Evolutionary conservation across 1,140 invertebrate species (phyloP).

Genomic region (Sinonovacula constricta): DNA sequence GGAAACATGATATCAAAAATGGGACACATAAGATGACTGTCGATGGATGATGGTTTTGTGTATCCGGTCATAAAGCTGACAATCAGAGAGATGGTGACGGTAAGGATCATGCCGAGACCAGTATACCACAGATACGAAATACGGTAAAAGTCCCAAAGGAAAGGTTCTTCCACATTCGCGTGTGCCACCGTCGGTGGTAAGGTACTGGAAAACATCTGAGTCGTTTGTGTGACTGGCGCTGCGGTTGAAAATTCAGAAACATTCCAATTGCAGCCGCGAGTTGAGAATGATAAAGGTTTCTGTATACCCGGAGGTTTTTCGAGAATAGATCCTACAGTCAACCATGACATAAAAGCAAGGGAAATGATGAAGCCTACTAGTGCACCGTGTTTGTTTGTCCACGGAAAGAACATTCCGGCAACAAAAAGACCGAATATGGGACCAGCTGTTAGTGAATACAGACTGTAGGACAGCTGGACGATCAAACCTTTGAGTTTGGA

Average conservation of each 20-base stretch:
- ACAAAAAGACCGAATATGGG: conserved; percentile 76
- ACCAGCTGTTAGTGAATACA: conserved; percentile 75
- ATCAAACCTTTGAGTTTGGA: conserved; percentile 24
- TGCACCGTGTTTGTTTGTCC: conserved; percentile 84
- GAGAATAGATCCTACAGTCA: conserved; percentile 85
- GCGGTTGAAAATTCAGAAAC: conserved; percentile 10
- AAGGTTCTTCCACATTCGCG: conserved; percentile 19
- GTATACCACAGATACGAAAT: conserved; percentile 92
- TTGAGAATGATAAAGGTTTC: conserved; percentile 81
- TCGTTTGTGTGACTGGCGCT: not conserved
- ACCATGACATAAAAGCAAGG: conserved; percentile 86
- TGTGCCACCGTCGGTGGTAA: conserved; percentile 1
- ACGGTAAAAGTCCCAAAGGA: conserved; percentile 81
- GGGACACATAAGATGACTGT: conserved; percentile 72
- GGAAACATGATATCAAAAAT: conserved; percentile 72
- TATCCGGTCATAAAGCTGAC: conserved; percentile 81
- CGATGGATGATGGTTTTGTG: conserved; percentile 62
- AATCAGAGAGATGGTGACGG: conserved; percentile 82
- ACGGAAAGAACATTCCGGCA: conserved; percentile 77
- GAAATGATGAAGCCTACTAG: conserved; percentile 85
- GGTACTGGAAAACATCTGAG: conserved; percentile 5
- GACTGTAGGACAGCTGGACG: conserved; percentile 81
- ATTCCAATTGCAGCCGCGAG: conserved; percentile 66
- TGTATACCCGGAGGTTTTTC: conserved; percentile 84
- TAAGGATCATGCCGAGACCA: conserved; percentile 84